A percentile compares a stretch with the other conserved stretches of the same genome.
phyloP scores from a whole-genome alignment of 2,888 invertebrate species.

The Helobdella robusta region DNA sequence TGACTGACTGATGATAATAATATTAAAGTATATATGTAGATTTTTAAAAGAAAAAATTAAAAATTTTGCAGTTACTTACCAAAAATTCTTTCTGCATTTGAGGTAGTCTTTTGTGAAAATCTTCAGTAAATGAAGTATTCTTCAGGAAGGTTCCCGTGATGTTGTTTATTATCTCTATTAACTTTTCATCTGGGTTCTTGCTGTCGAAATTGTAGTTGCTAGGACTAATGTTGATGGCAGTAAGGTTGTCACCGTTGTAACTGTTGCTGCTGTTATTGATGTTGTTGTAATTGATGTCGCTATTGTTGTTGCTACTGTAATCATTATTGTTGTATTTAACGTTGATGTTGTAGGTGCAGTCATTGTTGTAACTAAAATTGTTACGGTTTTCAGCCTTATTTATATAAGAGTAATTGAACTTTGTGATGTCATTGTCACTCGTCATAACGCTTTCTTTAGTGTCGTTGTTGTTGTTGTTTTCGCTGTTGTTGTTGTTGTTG shows the following conservation, averaged over 20 bases:
- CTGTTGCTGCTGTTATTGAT: too few species aligned
- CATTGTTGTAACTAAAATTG: too few species aligned
- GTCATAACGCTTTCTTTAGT: too few species aligned
- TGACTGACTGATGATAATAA: not conserved
- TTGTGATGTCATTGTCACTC: too few species aligned
- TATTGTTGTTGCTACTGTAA: not conserved
- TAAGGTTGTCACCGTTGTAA: not conserved
- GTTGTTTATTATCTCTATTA: slow-evolving; percentile 27
- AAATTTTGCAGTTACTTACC: too few species aligned
- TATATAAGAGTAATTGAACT: too few species aligned
- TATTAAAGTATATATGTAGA: not conserved
- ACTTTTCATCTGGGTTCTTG: not conserved
- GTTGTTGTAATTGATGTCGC: not conserved
- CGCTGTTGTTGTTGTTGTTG: too few species aligned
- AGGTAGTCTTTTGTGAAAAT: slow-evolving; percentile 34
- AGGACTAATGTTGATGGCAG: not conserved
- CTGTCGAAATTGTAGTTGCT: not conserved
- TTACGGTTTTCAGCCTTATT: too few species aligned
- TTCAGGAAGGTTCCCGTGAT: slow-evolving; percentile 24
- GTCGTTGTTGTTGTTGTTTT: too few species aligned
- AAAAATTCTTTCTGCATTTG: slow-evolving; percentile 33
- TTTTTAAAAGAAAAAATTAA: not conserved
- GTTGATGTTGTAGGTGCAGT: too few species aligned
- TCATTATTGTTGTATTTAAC: too few species aligned
- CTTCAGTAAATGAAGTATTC: slow-evolving; percentile 32